Base-by-base conservation (phyloP, 1,140 invertebrate genomes). In the Penaeus indicus region DNA sequence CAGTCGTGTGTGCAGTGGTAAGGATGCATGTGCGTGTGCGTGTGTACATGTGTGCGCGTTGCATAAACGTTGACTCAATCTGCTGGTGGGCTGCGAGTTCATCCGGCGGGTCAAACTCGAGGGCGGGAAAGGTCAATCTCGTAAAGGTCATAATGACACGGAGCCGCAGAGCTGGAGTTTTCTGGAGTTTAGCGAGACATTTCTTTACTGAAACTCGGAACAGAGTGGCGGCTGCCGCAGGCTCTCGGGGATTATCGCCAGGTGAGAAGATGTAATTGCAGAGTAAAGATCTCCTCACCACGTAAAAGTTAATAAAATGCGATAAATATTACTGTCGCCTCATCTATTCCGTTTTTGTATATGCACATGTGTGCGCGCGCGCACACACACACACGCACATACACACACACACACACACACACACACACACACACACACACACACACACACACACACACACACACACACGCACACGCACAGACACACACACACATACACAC, bases 61-160 rank as follows among this genome's bases (percentile, higher is more conserved):
- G 25, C 78, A 80, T 80, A 54, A 16, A 42, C 22, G 42, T 42
- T 42, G 42, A 61, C 38, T 64, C 82, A 84, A 64, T 84, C 62
- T 84, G 82, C 27, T 84, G 82, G 82, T 67, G 62, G 82, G 82
- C 82, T 32, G 63, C 47, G 47, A 62, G 84, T 78, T 19, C n/a
- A 63, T 54, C 54, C 75, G 18, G 47, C 54, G 61, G 84, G 84
- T 86, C 84, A 79, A 61, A 10, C 84, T 42, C 85, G 47, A 42
- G 62, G 77, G 85, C 81, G 77, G 60, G 77, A 64, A 42, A 80
- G 85, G 85, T 86, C 85, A 67, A 54, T 38, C 78, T 80, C 19
- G 85, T 77, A 86, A 86, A 86, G 85, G 85, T 86, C 85, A 86
- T 77, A 86, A 78, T 86, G 85, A 80, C 75, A 86, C 85, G 78